Evolutionary conservation across 2,113 vertebrate species (phyloP).

Genomic region (Boulengerochromis microlepis): DNA sequence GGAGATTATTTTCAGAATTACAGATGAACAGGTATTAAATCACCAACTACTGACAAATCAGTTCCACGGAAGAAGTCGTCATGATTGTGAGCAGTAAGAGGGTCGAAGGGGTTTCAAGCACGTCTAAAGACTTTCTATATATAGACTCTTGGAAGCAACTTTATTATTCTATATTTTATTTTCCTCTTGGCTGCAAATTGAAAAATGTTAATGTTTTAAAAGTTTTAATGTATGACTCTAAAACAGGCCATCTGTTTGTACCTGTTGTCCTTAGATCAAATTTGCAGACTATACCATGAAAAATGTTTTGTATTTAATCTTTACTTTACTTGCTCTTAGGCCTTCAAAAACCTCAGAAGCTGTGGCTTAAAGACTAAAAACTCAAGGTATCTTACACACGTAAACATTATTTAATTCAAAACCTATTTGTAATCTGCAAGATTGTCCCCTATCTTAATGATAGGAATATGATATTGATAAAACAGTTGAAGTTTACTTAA

Average conservation of each 20-base stretch:
- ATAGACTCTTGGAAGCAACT: neutral
- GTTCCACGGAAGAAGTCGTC: neutral
- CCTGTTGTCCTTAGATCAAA: neutral
- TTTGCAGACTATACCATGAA: neutral
- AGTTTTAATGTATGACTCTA: neutral
- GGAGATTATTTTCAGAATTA: neutral
- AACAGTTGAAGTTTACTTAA: neutral
- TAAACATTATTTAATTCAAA: neutral
- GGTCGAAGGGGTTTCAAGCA: neutral
- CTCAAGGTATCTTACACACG: accelerated
- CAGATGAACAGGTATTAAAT: neutral
- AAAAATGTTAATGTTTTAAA: neutral
- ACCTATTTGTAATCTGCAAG: neutral
- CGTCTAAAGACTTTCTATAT: neutral
- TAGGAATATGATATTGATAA: neutral
- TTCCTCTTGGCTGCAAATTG: neutral
- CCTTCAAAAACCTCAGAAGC: neutral
- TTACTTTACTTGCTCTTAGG: neutral
- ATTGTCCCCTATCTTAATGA: neutral
- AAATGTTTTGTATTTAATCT: neutral
- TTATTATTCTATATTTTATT: neutral
- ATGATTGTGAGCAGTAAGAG: neutral
- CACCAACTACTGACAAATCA: neutral
- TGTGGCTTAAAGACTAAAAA: neutral
- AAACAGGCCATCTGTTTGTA: neutral